phyloP scores from a whole-genome alignment of 2,797 vertebrate genomes.

The Acropternis orthonyx region DNA sequence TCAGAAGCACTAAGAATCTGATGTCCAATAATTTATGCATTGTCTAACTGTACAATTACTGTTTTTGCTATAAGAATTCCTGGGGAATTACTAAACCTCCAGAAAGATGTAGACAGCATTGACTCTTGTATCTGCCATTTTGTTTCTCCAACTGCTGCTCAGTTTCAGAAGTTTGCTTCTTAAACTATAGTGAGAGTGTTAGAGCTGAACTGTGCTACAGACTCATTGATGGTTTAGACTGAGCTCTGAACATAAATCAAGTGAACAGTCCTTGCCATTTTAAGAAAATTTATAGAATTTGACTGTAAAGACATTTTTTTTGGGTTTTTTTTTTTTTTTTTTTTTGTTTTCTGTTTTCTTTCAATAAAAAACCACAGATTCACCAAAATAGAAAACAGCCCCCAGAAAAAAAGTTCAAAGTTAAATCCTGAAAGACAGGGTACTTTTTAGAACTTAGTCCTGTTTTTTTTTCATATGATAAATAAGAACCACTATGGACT shows the following conservation, averaged over 20 bases:
- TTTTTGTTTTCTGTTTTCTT: neutral
- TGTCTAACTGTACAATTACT: neutral
- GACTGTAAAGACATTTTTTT: neutral
- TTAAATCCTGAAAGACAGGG: neutral
- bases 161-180: neutral
- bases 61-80: neutral
- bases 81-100: neutral
- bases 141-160: neutral
- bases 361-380: fast-evolving
- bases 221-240: neutral
- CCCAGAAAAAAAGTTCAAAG: neutral
- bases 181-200: fast-evolving
- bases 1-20: neutral
- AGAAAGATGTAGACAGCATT: neutral
- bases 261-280: neutral
- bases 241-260: neutral
- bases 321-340: no score
- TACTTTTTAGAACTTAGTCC: neutral
- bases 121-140: neutral
- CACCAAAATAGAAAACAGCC: neutral
- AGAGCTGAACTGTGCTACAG: neutral
- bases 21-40: neutral
- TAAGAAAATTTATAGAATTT: neutral
- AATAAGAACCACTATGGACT: neutral
- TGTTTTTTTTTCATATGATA: neutral